Base-by-base conservation (phyloP, 2,888 invertebrate species). In the Drosophila ezoana region DNA sequence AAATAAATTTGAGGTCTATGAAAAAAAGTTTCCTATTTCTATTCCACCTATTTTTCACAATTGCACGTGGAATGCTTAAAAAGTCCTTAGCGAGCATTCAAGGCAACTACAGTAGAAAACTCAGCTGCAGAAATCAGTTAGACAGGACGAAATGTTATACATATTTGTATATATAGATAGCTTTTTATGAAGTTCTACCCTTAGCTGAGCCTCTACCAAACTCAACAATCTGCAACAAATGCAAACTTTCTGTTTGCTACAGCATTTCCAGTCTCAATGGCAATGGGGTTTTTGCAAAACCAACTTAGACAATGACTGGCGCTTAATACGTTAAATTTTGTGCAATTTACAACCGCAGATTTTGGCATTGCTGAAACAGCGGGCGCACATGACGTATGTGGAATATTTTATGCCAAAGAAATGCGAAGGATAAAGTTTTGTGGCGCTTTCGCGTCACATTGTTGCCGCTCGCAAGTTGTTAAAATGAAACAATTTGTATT, bases 291-390 rank as follows among this genome's bases (percentile, higher is more conserved):
- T 48, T 35, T 16, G 38, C 3, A 16, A 28, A 53, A 35, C 35
- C 4, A 48, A 57, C 62, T 48, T 51, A 69, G 68, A 72, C 66
- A 86, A 69, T 80, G 63, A 62, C 62, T 44, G 28, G 62, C 58
- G 65, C 78, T 81, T 83, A 86, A 80, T 81, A 68, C 59, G 56
- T 57, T 77, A 69, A 62, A 77, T 68, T 70, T 78, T 51, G 57
- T 63, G 59, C 84, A 75, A 70, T 71, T 84, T 81, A 60, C 53
- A 53, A 48, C 32, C 45, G 35, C 18, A 33, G 13, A 43, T 47
- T 38, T 54, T 43, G 3, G 69, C 52, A 59, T 23, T 38, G 72
- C 53, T 23, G 6, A 37, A 51, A 38, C 16, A 37, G 40, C 35
- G 14, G 43, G 47, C 47, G 11, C 35, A 54, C 45, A 2, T 11